A percentile compares a stretch with the other conserved stretches of the same genome.
Evolutionary conservation across 2,888 invertebrate genomes (phyloP).

Genomic region (Periphyllus acericola): DNA sequence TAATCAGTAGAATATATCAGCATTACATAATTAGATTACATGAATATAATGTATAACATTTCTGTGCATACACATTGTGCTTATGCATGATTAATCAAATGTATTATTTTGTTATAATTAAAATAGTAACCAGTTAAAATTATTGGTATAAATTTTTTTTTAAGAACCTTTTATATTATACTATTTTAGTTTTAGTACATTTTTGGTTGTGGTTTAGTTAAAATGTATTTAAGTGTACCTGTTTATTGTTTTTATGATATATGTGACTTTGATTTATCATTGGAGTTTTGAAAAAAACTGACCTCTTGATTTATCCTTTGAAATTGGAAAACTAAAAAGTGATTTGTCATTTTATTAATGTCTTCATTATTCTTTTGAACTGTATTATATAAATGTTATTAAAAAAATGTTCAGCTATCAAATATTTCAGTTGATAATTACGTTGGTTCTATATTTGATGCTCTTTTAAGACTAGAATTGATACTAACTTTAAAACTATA

Average conservation of each 20-base stretch:
- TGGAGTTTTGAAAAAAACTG: background rate
- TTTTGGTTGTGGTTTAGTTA: background rate
- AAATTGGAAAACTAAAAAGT: background rate
- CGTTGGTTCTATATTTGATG: too few relatives aligned
- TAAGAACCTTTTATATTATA: background rate
- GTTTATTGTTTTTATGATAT: background rate
- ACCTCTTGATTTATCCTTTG: background rate
- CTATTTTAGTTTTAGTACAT: background rate
- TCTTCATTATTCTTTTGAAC: background rate
- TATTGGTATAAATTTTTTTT: background rate
- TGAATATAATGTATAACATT: background rate
- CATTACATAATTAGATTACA: background rate
- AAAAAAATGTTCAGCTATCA: background rate
- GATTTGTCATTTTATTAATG: too few relatives aligned
- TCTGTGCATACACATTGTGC: too few relatives aligned
- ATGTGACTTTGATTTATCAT: background rate
- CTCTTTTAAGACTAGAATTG: too few relatives aligned
- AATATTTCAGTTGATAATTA: background rate
- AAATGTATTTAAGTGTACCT: background rate
- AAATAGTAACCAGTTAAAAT: background rate
- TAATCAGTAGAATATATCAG: background rate
- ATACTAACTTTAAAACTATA: too few relatives aligned
- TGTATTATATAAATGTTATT: background rate
- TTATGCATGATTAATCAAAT: background rate
- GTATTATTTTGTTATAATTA: background rate